Conservation (phyloP, 2,113 vertebrate species). For the Eulemur macaco region DNA sequence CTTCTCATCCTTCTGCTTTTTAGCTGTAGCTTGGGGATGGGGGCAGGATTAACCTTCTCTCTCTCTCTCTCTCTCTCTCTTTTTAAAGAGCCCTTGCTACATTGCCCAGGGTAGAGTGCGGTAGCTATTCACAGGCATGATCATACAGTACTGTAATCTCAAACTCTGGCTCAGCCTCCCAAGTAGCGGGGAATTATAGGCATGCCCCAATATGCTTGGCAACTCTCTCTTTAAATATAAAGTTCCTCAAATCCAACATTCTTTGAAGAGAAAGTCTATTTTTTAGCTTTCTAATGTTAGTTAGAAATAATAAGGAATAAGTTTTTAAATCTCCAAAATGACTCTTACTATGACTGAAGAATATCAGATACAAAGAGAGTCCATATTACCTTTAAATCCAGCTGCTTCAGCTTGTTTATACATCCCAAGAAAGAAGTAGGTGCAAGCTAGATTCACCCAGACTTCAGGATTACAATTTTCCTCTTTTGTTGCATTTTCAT, state of each 20-base stretch:
- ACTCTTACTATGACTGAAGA: not conserved
- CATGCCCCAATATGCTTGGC: too few species aligned
- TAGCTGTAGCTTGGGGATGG: not conserved
- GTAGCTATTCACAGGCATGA: too few species aligned
- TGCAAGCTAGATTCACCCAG: conserved; percentile 95
- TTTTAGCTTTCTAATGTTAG: conserved; percentile 32
- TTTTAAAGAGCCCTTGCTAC: too few species aligned
- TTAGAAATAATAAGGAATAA: not conserved
- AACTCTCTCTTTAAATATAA: conserved; percentile 12
- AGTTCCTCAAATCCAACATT: not conserved
- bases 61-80: not conserved
- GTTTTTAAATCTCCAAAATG: conserved; percentile 37
- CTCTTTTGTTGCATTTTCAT: conserved; percentile 87
- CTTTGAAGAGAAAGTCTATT: conserved; percentile 13
- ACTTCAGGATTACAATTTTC: conserved; percentile 90
- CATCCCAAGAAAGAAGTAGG: conserved; percentile 95
- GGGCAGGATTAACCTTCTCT: not conserved
- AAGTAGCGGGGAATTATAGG: too few species aligned
- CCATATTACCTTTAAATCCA: conserved; percentile 91
- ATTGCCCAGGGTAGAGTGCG: too few species aligned
- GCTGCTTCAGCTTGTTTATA: conserved; percentile 95
- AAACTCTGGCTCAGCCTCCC: too few species aligned
- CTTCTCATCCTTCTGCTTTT: not conserved
- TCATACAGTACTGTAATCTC: too few species aligned
- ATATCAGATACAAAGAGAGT: not conserved